Base-by-base conservation (phyloP, 2,113 vertebrate genomes). In the Cyprinodon variegatus region DNA sequence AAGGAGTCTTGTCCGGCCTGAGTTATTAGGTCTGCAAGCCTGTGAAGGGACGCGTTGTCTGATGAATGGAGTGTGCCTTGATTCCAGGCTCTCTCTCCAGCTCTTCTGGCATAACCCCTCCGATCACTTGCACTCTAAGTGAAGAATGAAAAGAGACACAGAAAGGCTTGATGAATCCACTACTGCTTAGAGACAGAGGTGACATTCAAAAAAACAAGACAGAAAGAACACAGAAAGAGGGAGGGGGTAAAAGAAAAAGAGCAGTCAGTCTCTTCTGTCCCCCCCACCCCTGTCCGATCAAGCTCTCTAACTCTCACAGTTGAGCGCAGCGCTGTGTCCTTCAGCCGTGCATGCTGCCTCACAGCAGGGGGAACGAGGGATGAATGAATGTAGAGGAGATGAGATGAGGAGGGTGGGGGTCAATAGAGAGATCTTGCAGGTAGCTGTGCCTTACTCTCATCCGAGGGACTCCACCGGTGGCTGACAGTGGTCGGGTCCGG, bases 181-280 rank as follows among this genome's bases (percentile, higher is more conserved):
- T 83, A 67, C 86, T 90, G 90, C 86, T 85, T 88, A 85, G 81
- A 86, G 85, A 89, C 60, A 91, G 90, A 91, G 94, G 94, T 94
- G 94, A 94, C 94, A 94, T 94, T 94, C 92, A 93, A 89, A 84
- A 88, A 84, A 88, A 87, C 45, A 61, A 37, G 36, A 1, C 29
- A 43, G 79, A 83, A 74, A 72, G 80, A 88, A 81, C 67, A 65
- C 14, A 17, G 73, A 66, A 69, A 71, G 17, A 59, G 81, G 78
- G 77, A 79, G 84, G 80, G 84, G 78, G 68, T 68, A 70, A 81
- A 72, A 76, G 60, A 61, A 57, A 70, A 60, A 76, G 87, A 64
- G 82, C 82, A 78, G 81, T 14, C 82, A 85, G 89, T 88, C 85
- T 82, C 73, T 86, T 39, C 76, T 85, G 75, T 82, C 71, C 78